Conservation (phyloP, 2,113 vertebrate genomes). For the Gopherus flavomarginatus region DNA sequence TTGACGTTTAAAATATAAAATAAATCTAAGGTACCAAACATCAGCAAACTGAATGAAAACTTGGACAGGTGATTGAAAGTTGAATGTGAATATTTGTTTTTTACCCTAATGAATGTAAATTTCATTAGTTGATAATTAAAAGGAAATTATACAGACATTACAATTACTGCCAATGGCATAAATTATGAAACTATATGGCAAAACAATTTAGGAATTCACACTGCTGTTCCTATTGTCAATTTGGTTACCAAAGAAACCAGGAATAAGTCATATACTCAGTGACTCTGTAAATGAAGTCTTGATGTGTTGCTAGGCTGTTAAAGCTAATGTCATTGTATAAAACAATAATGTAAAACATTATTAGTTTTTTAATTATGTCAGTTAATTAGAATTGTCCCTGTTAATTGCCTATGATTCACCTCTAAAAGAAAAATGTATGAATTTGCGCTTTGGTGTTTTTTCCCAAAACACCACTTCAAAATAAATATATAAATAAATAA, state of each 20-base stretch:
- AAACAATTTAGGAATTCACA: constrained; percentile 78
- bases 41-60: constrained; percentile 64
- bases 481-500: not conserved
- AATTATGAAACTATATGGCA: constrained; percentile 78
- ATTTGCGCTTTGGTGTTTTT: constrained; percentile 35
- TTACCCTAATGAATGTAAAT: constrained; percentile 82
- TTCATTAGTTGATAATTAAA: constrained; percentile 86
- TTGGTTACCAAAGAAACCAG: constrained; percentile 79
- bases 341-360: constrained; percentile 87
- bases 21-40: constrained; percentile 50
- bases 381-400: constrained; percentile 84
- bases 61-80: constrained; percentile 79
- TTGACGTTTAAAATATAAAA: constrained; percentile 59
- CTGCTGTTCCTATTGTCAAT: constrained; percentile 75
- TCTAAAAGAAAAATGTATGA: constrained; percentile 77
- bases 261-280: constrained; percentile 80
- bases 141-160: constrained; percentile 85
- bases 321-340: constrained; percentile 81
- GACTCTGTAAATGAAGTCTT: constrained; percentile 81
- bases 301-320: constrained; percentile 82
- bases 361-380: constrained; percentile 88
- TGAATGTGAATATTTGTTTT: constrained; percentile 72
- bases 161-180: constrained; percentile 81
- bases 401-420: constrained; percentile 86
- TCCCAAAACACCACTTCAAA: not conserved